A percentile compares a stretch with the other conserved stretches of the same genome.
phyloP scores from a whole-genome alignment of 2,113 vertebrate genomes.

The Pholis gunnellus region DNA sequence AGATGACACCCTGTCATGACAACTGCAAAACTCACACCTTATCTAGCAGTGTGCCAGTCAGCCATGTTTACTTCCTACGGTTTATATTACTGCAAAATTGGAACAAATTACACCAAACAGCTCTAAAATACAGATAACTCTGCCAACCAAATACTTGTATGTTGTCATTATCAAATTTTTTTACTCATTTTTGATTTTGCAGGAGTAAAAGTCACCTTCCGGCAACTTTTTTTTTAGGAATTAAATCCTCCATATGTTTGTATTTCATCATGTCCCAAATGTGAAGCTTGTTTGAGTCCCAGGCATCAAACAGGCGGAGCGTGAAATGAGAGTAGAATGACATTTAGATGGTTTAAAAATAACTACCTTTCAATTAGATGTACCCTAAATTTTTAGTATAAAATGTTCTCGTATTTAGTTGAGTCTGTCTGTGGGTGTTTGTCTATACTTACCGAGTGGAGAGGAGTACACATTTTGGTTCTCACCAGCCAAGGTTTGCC shows the following conservation, averaged over 20 bases:
- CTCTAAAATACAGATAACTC: conserved; percentile 11
- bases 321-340: conserved; percentile 10
- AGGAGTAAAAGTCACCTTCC: not conserved
- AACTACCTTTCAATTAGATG: conserved; percentile 23
- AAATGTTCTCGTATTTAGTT: not conserved
- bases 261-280: conserved; percentile 21
- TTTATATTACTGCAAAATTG: conserved; percentile 24
- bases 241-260: not conserved
- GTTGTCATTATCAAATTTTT: not conserved
- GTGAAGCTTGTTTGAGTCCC: not conserved
- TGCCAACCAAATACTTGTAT: not conserved
- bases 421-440: conserved; percentile 42
- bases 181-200: not conserved
- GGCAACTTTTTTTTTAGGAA: not conserved
- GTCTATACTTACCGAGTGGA: conserved; percentile 35
- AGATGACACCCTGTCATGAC: conserved; percentile 55
- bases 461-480: conserved; percentile 42
- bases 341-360: conserved; percentile 42
- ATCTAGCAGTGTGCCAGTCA: conserved; percentile 41
- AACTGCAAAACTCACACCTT: conserved; percentile 49
- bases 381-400: not conserved
- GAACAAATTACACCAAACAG: conserved; percentile 14
- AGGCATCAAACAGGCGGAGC: not conserved
- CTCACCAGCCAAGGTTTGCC: conserved; percentile 56
- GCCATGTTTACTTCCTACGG: conserved; percentile 28